Percentiles rank a stretch among this genome's conserved stretches.
Conservation (phyloP, 30 jellyfish, hydroid and myxozoan species). For the Aurelia sp. region DNA sequence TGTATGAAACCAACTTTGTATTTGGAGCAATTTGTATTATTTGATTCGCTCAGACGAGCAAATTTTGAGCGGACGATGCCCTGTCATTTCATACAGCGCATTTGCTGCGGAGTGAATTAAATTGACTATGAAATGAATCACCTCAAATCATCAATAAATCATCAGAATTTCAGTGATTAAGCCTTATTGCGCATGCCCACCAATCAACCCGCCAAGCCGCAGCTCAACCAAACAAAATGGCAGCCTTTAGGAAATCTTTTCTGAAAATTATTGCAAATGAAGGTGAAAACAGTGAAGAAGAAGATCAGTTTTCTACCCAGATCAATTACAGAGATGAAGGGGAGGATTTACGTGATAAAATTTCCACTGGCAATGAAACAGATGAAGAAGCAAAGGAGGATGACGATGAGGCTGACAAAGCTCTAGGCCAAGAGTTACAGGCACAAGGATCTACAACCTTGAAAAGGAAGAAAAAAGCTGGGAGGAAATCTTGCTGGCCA, state of each 20-base stretch:
- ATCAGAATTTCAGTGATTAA: slow-evolving; percentile 2
- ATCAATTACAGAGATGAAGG: not conserved
- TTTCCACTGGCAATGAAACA: not conserved
- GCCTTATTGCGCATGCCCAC: not conserved
- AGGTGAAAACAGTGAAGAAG: not conserved
- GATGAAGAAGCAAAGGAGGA: not conserved
- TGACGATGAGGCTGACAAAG: not conserved
- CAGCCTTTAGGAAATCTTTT: not conserved
- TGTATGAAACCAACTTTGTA: slow-evolving; percentile 12
- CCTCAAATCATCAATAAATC: not conserved
- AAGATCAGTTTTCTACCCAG: not conserved
- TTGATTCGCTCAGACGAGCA: not conserved
- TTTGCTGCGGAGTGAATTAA: not conserved
- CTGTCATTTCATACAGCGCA: not conserved
- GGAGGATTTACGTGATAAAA: not conserved
- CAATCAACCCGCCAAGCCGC: slow-evolving; percentile 1
- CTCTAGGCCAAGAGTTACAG: slow-evolving; percentile 20
- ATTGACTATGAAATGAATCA: not conserved
- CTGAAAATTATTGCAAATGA: not conserved
- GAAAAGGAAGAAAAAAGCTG: slow-evolving; percentile 34
- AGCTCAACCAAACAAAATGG: not conserved
- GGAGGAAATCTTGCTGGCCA: slow-evolving; percentile 50
- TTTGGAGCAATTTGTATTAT: not conserved
- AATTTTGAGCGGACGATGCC: not conserved
- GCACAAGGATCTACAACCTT: slow-evolving; percentile 40